phyloP scores from a whole-genome alignment of 2,797 vertebrate genomes.

The Chrosomus eos region DNA sequence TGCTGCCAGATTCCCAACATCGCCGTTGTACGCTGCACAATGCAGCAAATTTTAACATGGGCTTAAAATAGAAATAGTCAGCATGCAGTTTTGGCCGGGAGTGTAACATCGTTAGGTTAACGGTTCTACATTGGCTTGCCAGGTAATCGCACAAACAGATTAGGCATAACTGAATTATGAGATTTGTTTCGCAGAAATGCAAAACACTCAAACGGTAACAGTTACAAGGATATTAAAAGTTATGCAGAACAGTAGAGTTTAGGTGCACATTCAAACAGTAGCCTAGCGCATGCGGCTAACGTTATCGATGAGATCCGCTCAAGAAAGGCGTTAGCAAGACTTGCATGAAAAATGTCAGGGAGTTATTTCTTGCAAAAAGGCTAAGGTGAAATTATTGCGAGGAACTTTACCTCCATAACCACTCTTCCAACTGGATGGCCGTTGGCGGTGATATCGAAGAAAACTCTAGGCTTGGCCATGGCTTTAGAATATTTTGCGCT shows the following conservation, averaged over 20 bases:
- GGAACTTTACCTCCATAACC: slow-evolving; percentile 82
- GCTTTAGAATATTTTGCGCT: slow-evolving; percentile 4
- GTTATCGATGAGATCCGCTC: not conserved
- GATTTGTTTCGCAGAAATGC: not conserved
- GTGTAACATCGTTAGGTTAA: not conserved
- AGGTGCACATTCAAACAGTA: not conserved
- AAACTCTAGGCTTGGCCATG: slow-evolving; percentile 78
- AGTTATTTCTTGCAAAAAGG: not conserved
- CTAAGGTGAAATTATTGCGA: too few species aligned
- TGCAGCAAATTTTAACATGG: not conserved
- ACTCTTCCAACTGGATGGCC: slow-evolving; percentile 70
- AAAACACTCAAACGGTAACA: not conserved
- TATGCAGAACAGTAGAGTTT: not conserved
- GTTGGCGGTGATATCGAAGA: slow-evolving; percentile 78
- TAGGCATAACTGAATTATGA: not conserved
- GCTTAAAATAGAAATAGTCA: not conserved
- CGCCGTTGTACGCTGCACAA: not conserved
- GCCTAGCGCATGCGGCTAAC: not conserved
- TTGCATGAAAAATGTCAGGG: not conserved
- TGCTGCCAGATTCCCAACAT: not conserved
- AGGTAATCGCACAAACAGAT: not conserved
- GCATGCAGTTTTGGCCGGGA: not conserved
- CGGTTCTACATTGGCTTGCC: not conserved
- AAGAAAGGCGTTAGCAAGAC: not conserved
- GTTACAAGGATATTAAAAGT: not conserved